phyloP scores from a whole-genome alignment of 2,888 invertebrate genomes.

The Leucophenga montana region DNA sequence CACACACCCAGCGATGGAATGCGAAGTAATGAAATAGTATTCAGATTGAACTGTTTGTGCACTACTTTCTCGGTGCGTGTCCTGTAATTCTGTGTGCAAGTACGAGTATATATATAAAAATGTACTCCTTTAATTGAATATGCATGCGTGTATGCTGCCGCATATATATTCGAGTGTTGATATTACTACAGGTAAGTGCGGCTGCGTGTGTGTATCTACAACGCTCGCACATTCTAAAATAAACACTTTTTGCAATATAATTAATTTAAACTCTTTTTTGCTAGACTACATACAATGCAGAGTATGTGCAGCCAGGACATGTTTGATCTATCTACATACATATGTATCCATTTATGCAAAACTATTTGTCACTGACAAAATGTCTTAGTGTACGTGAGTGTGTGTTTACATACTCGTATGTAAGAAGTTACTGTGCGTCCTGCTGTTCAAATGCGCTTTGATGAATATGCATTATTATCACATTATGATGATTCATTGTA shows the following conservation, averaged over 20 bases:
- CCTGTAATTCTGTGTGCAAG: too few relatives aligned
- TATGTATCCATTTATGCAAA: slow-evolving; percentile 27
- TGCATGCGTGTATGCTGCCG: neutral
- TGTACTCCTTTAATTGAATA: slow-evolving; percentile 6
- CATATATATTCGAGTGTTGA: neutral
- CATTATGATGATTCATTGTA: slow-evolving; percentile 6
- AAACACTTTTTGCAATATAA: slow-evolving; percentile 50
- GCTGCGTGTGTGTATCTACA: neutral
- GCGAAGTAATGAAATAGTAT: slow-evolving; percentile 3
- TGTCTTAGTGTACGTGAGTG: slow-evolving; percentile 35
- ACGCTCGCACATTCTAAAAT: neutral
- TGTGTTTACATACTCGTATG: slow-evolving; percentile 28
- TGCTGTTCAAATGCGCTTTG: neutral
- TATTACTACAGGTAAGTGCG: neutral
- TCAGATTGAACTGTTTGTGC: slow-evolving; percentile 14
- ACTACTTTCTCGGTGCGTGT: neutral
- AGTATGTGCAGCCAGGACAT: slow-evolving; percentile 10
- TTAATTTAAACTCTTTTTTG: slow-evolving; percentile 54
- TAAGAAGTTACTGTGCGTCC: too few relatives aligned
- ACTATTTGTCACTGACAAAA: slow-evolving; percentile 50
- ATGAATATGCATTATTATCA: neutral
- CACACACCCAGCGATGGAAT: neutral
- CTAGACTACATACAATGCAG: too few relatives aligned
- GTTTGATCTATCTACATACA: slow-evolving; percentile 38
- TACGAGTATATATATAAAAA: too few relatives aligned